phyloP scores from a whole-genome alignment of 2,888 invertebrate genomes.

The Andrena trimmerana region DNA sequence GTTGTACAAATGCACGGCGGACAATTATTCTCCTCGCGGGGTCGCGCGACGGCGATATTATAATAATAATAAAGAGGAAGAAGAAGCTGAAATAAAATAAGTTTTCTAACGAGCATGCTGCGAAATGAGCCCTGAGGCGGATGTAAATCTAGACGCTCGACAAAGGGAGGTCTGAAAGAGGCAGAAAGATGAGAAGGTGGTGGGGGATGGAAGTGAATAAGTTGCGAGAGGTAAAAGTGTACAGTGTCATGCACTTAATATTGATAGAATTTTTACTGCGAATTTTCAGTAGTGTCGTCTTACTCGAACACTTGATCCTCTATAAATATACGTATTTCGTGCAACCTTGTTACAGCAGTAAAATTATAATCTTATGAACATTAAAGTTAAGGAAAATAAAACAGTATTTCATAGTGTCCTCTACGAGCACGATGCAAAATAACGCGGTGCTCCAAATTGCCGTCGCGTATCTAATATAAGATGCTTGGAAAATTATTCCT shows the following conservation, averaged over 20 bases:
- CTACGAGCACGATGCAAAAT: too few relatives aligned
- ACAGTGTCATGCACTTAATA: neutral
- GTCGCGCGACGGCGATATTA: neutral
- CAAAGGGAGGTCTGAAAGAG: neutral
- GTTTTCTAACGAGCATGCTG: slow-evolving; percentile 4
- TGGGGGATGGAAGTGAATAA: neutral
- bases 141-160: neutral
- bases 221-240: neutral
- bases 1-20: neutral
- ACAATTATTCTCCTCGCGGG: neutral
- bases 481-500: neutral
- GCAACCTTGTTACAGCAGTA: too few relatives aligned
- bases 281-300: too few relatives aligned
- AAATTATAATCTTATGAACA: too few relatives aligned
- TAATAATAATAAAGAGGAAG: neutral
- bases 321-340: too few relatives aligned
- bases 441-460: too few relatives aligned
- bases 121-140: neutral
- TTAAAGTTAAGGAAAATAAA: too few relatives aligned
- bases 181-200: neutral
- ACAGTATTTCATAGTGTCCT: too few relatives aligned
- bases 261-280: neutral
- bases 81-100: neutral
- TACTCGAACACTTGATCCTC: too few relatives aligned
- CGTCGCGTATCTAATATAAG: too few relatives aligned